Base-by-base conservation (phyloP, 2,888 invertebrate species). In the Dryobota labecula region DNA sequence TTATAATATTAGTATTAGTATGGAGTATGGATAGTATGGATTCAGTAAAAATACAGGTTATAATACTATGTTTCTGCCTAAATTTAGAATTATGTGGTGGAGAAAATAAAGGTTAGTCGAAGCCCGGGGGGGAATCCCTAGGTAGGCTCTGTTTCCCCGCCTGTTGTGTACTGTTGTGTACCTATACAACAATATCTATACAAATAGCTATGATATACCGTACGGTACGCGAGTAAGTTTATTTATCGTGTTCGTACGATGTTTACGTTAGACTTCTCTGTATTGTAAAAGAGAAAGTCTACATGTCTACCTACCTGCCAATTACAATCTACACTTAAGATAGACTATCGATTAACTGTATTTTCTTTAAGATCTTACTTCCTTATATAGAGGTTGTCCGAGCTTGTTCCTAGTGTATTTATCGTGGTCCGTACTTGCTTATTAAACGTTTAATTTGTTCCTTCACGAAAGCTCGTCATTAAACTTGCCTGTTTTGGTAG, bases 201-300 rank as follows among this genome's bases (percentile, higher is more conserved):
- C 30, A 60, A 60, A 49, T 70, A 49, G 27, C 47, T 27, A 69
- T 41, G 13, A 27, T 78, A 57, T 58, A 67, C 57, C 43, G 43
- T 63, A 60, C 33, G 2, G 43, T 13, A 54, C 43, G 43, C 43
- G 43, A 33, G 38, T 58, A 54, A 60, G 53, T 62, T 51, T 80
- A 62, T 81, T 65, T 81, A 63, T 70, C 45, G 27, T 65, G 49
- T 47, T 49, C 62, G 24, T 54, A 71, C 58, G 24, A 63, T 71
- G 71, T 82, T 76, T 64, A 71, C 65, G 62, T 67, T 76, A 54
- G 27, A 36, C 13, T 66, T 66, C 51, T 64, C 54, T 65, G 53
- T 62, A 58, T 76, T 68, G 72, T 53, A 64, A 82, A 81, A 82
- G 82, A 82, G 79, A 82, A 82, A 79, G 79, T 79, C 57, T 71